Evolutionary conservation across 2,888 invertebrate genomes (phyloP).

Genomic region (Hemaris fuciformis): DNA sequence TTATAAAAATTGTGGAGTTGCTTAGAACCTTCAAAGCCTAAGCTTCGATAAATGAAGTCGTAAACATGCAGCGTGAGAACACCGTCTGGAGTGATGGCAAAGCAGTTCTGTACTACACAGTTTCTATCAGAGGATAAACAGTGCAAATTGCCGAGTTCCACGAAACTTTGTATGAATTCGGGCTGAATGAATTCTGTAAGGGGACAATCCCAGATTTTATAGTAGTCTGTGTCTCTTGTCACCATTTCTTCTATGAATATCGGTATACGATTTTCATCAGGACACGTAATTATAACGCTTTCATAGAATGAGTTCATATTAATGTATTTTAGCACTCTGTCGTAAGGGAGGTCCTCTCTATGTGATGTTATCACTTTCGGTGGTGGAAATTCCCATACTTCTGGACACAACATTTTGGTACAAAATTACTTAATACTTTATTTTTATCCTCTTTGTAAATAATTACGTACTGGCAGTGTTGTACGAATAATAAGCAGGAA

Average conservation of each 20-base stretch:
- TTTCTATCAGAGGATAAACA: slow-evolving; percentile 55
- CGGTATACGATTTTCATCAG: slow-evolving; percentile 61
- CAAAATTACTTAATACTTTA: not conserved
- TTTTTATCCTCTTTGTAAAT: no score
- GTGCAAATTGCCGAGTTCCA: slow-evolving; percentile 56
- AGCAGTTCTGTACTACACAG: slow-evolving; percentile 63
- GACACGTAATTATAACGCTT: slow-evolving; percentile 63
- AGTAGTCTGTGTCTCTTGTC: slow-evolving; percentile 63
- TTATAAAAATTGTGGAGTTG: slow-evolving; percentile 57
- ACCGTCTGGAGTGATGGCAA: slow-evolving; percentile 64
- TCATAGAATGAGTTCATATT: slow-evolving; percentile 61
- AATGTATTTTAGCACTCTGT: slow-evolving; percentile 40
- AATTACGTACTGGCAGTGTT: no score
- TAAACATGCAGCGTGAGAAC: slow-evolving; percentile 53
- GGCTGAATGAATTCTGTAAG: slow-evolving; percentile 56
- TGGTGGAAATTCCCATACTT: slow-evolving; percentile 61
- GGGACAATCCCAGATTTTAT: slow-evolving; percentile 50
- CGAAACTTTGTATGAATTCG: slow-evolving; percentile 61
- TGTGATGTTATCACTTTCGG: slow-evolving; percentile 55
- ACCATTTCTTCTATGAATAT: slow-evolving; percentile 47
- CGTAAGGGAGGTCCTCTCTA: slow-evolving; percentile 41
- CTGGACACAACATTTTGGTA: slow-evolving; percentile 59
- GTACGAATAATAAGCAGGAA: not conserved
- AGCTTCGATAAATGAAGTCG: slow-evolving; percentile 61
- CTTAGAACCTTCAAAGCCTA: slow-evolving; percentile 66